Base-by-base conservation (phyloP, 53 echinoderm and acorn worm genomes). In the Arbacia lixula region DNA sequence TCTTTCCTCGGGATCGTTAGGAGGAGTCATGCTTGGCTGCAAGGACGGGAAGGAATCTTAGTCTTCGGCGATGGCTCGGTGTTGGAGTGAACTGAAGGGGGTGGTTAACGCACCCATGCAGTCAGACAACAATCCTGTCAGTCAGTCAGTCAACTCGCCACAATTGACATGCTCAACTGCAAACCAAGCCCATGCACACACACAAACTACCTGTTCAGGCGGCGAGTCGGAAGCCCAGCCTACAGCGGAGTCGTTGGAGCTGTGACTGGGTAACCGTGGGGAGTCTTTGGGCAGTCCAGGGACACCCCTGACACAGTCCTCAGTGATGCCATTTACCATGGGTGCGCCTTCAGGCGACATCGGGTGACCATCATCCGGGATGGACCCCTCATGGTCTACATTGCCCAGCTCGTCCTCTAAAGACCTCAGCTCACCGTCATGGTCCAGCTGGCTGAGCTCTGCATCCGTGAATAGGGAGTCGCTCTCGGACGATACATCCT, bases 401-500 rank as follows among this genome's bases (percentile, higher is more conserved):
- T 19, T 34, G 8, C 62, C 82, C 1, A 90, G 82, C 36, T 80
- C 86, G 12, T 86, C 86, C 82, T 90, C 90, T 24, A 90, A 21
- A 66, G 82, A 87, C 19, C 69, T 62, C 75, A 91, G 91, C 60
- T 86, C 86, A 28, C 83, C 74, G 75, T 87, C 91, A 22, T 87
- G 75, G 51, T 86, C 91, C 22, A 53, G 27, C 16, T 84, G 84
- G 36, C 84, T 84, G 55, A 84, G 54, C 36, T 84, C 69, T 69
- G 84, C 69, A 28, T 84, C 84, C 6, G 89, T 85, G 66, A 89
- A 89, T 33, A 89, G 68, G n/a, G 89, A 89, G 37, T 85, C 89
- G 68, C 89, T 89, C 33, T 53, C 85, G 5, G 89, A 89, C 0
- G 78, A 78, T 25, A 66, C 54, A 32, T 85, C 85, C 53, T 89